phyloP scores from a whole-genome alignment of 2,888 invertebrate species.

The Drosophila macrospina region DNA sequence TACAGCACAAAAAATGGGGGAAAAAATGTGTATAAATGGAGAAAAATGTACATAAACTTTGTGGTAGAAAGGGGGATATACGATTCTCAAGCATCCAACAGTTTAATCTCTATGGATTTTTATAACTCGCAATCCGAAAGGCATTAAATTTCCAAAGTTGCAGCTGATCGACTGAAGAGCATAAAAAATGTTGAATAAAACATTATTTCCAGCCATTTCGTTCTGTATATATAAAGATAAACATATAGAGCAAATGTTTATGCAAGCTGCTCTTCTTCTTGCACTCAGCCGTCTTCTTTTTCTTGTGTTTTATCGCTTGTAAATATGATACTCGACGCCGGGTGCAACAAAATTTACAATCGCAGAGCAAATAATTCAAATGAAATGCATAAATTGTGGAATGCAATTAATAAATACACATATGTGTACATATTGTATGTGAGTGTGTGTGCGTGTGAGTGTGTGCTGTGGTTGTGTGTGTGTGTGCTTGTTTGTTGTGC shows the following conservation, averaged over 20 bases:
- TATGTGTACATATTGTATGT: conserved; percentile 16
- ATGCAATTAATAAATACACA: conserved; percentile 68
- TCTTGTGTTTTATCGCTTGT: not conserved
- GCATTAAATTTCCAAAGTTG: no score
- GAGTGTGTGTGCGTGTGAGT: conserved; percentile 14
- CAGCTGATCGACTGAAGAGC: no score
- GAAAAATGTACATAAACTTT: no score
- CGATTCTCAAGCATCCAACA: no score
- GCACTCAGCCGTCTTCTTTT: not conserved
- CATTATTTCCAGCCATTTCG: not conserved
- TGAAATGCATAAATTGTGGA: conserved; percentile 66
- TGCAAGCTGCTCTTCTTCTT: not conserved
- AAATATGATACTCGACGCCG: not conserved
- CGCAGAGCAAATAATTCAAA: conserved; percentile 54
- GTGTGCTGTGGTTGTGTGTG: not conserved
- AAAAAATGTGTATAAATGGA: no score
- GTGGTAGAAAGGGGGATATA: no score
- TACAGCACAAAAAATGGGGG: no score
- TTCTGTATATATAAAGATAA: no score
- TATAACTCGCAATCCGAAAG: no score
- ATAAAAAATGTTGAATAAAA: not conserved
- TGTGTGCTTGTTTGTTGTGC: conserved; percentile 19
- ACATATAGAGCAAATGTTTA: no score
- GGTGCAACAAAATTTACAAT: conserved; percentile 32
- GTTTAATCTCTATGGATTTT: no score